Base-by-base conservation (phyloP, 1,140 invertebrate species). In the Eurosta solidaginis region DNA sequence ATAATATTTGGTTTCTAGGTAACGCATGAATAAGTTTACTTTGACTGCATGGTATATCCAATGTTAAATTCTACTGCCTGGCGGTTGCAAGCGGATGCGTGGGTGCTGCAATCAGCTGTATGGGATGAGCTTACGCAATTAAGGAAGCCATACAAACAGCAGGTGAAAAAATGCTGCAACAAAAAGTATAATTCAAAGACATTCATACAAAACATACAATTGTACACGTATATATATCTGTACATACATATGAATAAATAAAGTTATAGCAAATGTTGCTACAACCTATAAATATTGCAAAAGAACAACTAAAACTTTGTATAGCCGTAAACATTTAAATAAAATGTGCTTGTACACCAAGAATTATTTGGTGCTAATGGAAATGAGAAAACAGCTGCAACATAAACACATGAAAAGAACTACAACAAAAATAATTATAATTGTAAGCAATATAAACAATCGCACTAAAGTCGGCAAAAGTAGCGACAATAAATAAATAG, bases 351-450 rank as follows among this genome's bases (percentile, higher is more conserved):
- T 20, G 54, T 33, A 63, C 27, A 33, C 12, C 29, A 63, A 63
- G 54, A 14, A 27, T 27, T 63, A 63, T 63, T 63, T 68, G n/a
- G 33, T 68, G 59, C 59, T 68, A 68, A 68, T 68, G 59, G 59
- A 68, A 68, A 68, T 68, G 59, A 40, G 33, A 10, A 22, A 68
- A 68, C 59, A 68, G 59, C 59, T 68, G 59, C n/a, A 68, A 22
- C 33, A 40, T 29, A 29, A 68, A 68, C 59, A 68, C 5, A 6
- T 33, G n/a, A 33, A 1, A 59, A 22, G 17, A n/a, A 68, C 59
- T 22, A 25, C 49, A 52, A 22, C 4, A 52, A 25, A 9, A 3
- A 3, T 14, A 6, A 25, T 22, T 22, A 47, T 17, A 47, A 47
- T 47, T n/a, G n/a, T n/a, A n/a, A 47, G 45, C 45, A 47, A 1